Evolutionary conservation across 1,140 invertebrate genomes (phyloP).

Genomic region (Diuraphis noxia): DNA sequence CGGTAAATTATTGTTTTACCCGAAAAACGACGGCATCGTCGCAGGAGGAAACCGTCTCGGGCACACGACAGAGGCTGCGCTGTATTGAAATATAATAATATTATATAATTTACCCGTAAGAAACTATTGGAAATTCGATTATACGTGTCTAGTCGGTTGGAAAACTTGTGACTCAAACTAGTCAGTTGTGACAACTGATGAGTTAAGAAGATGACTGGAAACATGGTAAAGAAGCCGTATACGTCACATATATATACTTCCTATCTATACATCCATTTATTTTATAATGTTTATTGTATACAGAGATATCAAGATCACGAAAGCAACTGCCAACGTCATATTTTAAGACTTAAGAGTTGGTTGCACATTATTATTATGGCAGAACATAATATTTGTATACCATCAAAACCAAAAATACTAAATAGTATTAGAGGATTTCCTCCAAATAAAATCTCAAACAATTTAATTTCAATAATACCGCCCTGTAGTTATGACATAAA

Average conservation of each 20-base stretch:
- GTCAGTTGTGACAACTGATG: not conserved
- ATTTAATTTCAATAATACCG: too few relatives aligned
- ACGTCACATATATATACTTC: not conserved
- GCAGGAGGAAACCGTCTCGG: not conserved
- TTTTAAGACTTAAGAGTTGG: not conserved
- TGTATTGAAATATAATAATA: not conserved
- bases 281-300: not conserved
- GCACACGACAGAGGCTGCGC: too few relatives aligned
- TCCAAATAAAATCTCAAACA: not conserved
- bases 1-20: slow-evolving; percentile 1
- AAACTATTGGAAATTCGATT: not conserved
- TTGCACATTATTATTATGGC: not conserved
- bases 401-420: not conserved
- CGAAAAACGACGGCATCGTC: not conserved
- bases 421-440: not conserved
- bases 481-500: not conserved
- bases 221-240: not conserved
- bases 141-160: not conserved
- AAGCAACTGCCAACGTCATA: not conserved
- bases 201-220: not conserved
- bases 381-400: not conserved
- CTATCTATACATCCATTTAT: not conserved
- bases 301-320: not conserved
- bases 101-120: not conserved
- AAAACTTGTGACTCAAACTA: not conserved